Percentiles rank a stretch among this genome's conserved stretches.
Conservation (phyloP, 2,888 invertebrate genomes). For the Mesoligia furuncula region DNA sequence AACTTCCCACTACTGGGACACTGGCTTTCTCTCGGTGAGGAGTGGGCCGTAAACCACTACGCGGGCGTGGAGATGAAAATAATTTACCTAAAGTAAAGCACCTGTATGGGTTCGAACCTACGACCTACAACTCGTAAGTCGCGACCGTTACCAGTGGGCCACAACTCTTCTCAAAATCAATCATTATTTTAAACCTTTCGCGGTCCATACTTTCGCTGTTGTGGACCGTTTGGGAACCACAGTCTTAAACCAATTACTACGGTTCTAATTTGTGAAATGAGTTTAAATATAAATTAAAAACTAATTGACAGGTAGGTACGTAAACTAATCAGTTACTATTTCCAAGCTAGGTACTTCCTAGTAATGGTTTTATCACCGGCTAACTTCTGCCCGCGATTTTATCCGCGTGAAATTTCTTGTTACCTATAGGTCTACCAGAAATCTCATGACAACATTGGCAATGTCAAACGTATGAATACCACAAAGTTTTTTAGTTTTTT, state of each 20-base stretch:
- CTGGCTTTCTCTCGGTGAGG: too few relatives aligned
- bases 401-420: not conserved
- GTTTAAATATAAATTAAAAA: slow-evolving; percentile 30
- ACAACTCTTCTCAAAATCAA: not conserved
- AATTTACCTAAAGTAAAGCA: not conserved
- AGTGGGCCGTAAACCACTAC: too few relatives aligned
- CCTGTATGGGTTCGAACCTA: not conserved
- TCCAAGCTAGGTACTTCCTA: not conserved
- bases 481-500: too few relatives aligned
- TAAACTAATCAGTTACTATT: slow-evolving; percentile 8
- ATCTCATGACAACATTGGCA: too few relatives aligned
- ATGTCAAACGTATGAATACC: too few relatives aligned
- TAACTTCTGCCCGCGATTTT: not conserved
- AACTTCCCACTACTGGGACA: too few relatives aligned
- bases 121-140: too few relatives aligned
- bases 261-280: slow-evolving; percentile 26
- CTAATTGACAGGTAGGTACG: slow-evolving; percentile 19
- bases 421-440: too few relatives aligned
- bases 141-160: too few relatives aligned
- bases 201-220: not conserved
- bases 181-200: not conserved
- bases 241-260: slow-evolving; percentile 22
- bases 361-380: not conserved
- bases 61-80: not conserved
- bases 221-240: not conserved